Evolutionary conservation across 2,797 vertebrate genomes (phyloP).

Genomic region (Synaphobranchus kaupii): DNA sequence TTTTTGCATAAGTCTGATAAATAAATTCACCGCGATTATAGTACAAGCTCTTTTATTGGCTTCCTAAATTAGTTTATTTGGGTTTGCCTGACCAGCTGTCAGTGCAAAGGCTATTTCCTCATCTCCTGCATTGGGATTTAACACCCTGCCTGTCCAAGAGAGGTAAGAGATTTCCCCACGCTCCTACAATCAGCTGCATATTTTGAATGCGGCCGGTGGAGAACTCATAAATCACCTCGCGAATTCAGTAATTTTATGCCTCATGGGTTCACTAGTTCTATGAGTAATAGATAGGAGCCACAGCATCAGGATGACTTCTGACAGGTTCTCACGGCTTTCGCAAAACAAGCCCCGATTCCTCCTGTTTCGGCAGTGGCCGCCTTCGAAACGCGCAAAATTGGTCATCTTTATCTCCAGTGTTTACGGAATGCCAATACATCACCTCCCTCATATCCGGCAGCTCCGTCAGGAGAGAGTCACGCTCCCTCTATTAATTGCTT

Average conservation of each 20-base stretch:
- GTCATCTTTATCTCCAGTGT: slow-evolving; percentile 68
- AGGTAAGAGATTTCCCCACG: slow-evolving; percentile 27
- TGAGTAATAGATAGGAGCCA: slow-evolving; percentile 71
- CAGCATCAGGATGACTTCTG: slow-evolving; percentile 63
- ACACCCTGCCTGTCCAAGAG: slow-evolving; percentile 6
- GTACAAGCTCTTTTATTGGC: slow-evolving; percentile 21
- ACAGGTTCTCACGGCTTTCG: slow-evolving; percentile 73
- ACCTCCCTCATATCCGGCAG: slow-evolving; percentile 68
- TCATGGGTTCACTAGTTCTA: slow-evolving; percentile 73
- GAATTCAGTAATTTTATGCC: slow-evolving; percentile 74
- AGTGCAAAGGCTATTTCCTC: slow-evolving; percentile 32
- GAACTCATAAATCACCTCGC: slow-evolving; percentile 77
- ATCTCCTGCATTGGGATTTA: slow-evolving; percentile 18
- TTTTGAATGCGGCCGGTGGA: slow-evolving; percentile 72
- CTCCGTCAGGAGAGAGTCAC: slow-evolving; percentile 64
- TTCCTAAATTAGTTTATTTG: slow-evolving; percentile 27
- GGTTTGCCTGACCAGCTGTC: slow-evolving; percentile 23
- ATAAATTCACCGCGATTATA: slow-evolving; percentile 17
- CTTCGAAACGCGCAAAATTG: slow-evolving; percentile 45
- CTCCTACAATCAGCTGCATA: slow-evolving; percentile 65
- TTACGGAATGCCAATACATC: slow-evolving; percentile 70
- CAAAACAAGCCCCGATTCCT: slow-evolving; percentile 57
- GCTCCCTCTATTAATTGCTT: slow-evolving; percentile 78
- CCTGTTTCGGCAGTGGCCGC: slow-evolving; percentile 46
- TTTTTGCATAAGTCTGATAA: neutral